These are phyloP conservation scores for Meloe dianella DNA, from an alignment of 2,888 invertebrate genomes.

Conservation along the genomic window DNA sequence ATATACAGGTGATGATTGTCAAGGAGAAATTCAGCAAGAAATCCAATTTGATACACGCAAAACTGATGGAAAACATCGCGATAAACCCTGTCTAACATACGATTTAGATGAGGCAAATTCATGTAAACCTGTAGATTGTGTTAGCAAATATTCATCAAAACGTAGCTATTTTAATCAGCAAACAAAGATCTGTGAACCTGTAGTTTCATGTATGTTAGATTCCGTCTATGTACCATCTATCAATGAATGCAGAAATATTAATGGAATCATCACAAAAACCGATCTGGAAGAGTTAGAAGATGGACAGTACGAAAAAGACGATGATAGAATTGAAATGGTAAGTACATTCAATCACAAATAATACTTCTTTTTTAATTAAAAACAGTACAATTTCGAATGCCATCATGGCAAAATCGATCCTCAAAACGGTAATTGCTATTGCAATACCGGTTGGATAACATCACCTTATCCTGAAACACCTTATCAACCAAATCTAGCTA, in stretches of 20 bases:
- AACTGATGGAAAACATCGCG: neutral
- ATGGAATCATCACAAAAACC: conserved; percentile 47
- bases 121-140: conserved; percentile 63
- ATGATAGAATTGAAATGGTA: conserved; percentile 18
- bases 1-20: conserved; percentile 34
- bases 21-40: conserved; percentile 31
- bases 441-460: conserved; percentile 57
- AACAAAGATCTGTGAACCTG: conserved; percentile 52
- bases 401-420: conserved; percentile 55
- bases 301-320: conserved; percentile 22
- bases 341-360: neutral
- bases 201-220: conserved; percentile 53
- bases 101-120: conserved; percentile 61
- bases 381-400: conserved; percentile 52
- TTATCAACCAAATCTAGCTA: conserved; percentile 53
- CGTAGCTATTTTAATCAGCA: conserved; percentile 61
- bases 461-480: conserved; percentile 49
- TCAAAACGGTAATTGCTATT: conserved; percentile 55
- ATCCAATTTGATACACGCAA: conserved; percentile 27
- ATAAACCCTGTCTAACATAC: conserved; percentile 47
- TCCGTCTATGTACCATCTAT: conserved; percentile 43
- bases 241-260: conserved; percentile 57
- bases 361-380: conserved; percentile 16
- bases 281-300: conserved; percentile 50
- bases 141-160: conserved; percentile 63